phyloP scores from a whole-genome alignment of 2,888 invertebrate genomes.

The Coelinius sp. region DNA sequence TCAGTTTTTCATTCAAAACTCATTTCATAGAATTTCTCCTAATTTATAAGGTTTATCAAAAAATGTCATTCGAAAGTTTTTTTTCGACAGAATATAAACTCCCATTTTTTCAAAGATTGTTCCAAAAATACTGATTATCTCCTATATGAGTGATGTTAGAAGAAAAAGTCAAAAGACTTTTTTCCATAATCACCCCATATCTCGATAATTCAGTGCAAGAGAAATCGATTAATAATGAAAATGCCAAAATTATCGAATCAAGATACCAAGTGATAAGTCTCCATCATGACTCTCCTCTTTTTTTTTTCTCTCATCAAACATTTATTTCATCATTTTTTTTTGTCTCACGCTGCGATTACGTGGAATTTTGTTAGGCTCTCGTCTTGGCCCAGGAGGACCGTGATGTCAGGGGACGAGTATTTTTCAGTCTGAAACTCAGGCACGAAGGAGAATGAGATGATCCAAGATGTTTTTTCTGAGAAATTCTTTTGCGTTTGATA shows the following conservation, averaged over 20 bases:
- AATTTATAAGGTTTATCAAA: no score
- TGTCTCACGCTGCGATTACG: constrained; percentile 16
- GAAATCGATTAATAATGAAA: neutral
- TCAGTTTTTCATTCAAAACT: neutral
- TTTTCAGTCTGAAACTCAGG: constrained; percentile 22
- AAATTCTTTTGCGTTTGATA: neutral
- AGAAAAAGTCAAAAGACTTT: no score
- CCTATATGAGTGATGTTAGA: no score
- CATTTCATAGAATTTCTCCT: no score
- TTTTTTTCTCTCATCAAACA: neutral
- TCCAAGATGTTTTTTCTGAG: neutral
- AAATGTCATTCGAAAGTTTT: no score
- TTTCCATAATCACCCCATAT: no score
- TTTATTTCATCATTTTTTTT: neutral
- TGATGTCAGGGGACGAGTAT: constrained; percentile 44
- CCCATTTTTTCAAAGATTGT: no score
- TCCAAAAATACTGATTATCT: no score
- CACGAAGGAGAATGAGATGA: constrained; percentile 9
- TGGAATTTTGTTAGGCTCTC: constrained; percentile 30
- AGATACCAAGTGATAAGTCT: neutral
- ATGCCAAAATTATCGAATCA: neutral
- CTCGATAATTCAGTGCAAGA: neutral
- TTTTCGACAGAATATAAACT: no score
- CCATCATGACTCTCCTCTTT: neutral
- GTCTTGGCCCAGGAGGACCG: neutral